Base-by-base conservation (phyloP, 1,140 invertebrate genomes). In the Notospermus geniculatus region DNA sequence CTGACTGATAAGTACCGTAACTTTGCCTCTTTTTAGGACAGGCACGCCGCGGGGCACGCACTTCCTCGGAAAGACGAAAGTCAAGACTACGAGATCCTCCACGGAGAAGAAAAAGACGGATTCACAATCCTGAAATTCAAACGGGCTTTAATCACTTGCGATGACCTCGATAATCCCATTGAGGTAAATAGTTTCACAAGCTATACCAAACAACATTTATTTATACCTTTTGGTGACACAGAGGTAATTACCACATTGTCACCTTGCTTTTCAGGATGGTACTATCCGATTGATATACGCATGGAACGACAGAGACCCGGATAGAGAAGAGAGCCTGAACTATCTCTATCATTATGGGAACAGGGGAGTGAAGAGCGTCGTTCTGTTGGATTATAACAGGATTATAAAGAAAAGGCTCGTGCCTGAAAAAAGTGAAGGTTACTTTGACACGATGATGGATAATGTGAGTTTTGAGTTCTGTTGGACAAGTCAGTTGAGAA, bases 91-190 rank as follows among this genome's bases (percentile, higher is more conserved):
- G 46, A 54, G 1, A 41, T 75, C 13, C 28, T 72, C 1, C 36
- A 45, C 36, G 68, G 62, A 4, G 55, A 52, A 2, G 70, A 75
- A 43, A 64, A 65, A 19, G 67, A 63, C 50, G 62, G 59, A 23
- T 63, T 64, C 25, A 75, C 73, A 0, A 57, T 68, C 15, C 54
- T 75, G 2, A 67, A 61, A 29, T 63, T 74, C 23, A 61, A 63
- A 22, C 41, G 73, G 39, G 60, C 64, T 41, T 41, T 75, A 15
- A 52, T 68, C 41, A 67, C 68, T 2, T 75, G 73, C 54, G 73
- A 75, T 59, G 23, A 56, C 1, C 50, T 71, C 23, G 71, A 72
- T 50, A 55, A 39, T 11, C 23, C 56, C 13, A 71, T 71, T 25
- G 62, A 59, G 57, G 64, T 67, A 50, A 23, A 50, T n/a, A 27